phyloP scores from a whole-genome alignment of 1,140 invertebrate genomes.

The Marisa cornuarietis region DNA sequence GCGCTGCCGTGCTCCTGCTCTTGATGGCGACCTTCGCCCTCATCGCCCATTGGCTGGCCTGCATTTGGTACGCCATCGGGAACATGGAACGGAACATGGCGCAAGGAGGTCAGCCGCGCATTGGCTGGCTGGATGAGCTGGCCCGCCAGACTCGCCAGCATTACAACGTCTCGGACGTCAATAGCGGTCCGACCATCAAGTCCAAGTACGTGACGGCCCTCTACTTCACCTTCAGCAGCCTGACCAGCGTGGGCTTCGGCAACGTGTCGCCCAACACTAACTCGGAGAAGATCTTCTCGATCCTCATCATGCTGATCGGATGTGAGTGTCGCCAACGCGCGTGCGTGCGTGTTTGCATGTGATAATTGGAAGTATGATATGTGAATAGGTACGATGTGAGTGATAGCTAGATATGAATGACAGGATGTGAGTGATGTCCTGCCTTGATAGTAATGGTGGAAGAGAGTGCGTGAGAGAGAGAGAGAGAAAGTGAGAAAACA shows the following conservation, averaged over 20 bases:
- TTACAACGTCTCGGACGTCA: conserved; percentile 51
- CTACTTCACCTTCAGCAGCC: conserved; percentile 95
- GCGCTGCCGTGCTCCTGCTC: conserved; percentile 94
- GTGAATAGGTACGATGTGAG: too few species aligned
- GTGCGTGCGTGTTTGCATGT: too few species aligned
- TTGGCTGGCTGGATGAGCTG: conserved; percentile 93
- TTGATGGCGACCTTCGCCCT: conserved; percentile 98
- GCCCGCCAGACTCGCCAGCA: conserved; percentile 69
- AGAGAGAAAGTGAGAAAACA: too few species aligned
- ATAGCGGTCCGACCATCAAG: conserved; percentile 63
- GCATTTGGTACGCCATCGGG: conserved; percentile 99
- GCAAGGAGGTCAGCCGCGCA: conserved; percentile 71
- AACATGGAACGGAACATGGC: conserved; percentile 80
- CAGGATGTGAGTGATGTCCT: too few species aligned
- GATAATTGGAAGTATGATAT: too few species aligned
- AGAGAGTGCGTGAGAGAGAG: too few species aligned
- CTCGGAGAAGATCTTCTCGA: conserved; percentile 82
- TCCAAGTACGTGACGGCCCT: conserved; percentile 89
- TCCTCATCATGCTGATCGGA: conserved; percentile 67
- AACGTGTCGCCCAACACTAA: conserved; percentile 97
- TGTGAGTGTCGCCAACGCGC: conserved; percentile 53
- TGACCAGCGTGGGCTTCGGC: conserved; percentile 97
- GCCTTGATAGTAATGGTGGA: too few species aligned
- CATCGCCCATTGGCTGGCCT: conserved; percentile 99
- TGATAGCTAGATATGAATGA: too few species aligned